Conservation (phyloP, 2,888 invertebrate genomes). For the Eudasyphora cyanicolor region DNA sequence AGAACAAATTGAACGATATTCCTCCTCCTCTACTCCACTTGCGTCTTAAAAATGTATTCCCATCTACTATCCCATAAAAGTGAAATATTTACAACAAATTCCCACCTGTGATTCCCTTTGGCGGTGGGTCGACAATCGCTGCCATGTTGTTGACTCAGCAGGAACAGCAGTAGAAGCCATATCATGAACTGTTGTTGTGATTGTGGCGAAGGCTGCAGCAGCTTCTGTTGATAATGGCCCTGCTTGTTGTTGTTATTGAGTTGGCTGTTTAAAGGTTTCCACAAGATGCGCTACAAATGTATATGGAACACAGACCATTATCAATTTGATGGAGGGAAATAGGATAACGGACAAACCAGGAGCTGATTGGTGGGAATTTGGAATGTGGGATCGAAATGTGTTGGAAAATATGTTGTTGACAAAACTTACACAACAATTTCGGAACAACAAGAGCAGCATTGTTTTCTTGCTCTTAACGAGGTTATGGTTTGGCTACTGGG, state of each 20-base stretch:
- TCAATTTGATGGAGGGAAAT: not conserved
- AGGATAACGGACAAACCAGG: too few species aligned
- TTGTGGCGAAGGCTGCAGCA: not conserved
- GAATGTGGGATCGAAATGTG: not conserved
- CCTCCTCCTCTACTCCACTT: too few species aligned
- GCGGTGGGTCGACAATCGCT: slow-evolving; percentile 40
- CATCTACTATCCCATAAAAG: too few species aligned
- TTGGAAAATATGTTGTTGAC: not conserved
- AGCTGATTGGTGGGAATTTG: not conserved
- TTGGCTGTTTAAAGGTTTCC: slow-evolving; percentile 40
- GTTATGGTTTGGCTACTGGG: slow-evolving; percentile 11
- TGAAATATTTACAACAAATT: not conserved
- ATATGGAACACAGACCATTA: slow-evolving; percentile 33
- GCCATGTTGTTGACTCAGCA: slow-evolving; percentile 45
- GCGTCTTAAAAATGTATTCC: too few species aligned
- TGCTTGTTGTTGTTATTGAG: not conserved
- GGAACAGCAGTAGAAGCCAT: slow-evolving; percentile 42
- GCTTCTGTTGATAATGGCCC: not conserved
- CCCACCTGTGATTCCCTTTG: slow-evolving; percentile 58
- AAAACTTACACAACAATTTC: slow-evolving; percentile 65
- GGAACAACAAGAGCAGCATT: slow-evolving; percentile 50
- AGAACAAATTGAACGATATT: not conserved
- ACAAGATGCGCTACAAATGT: slow-evolving; percentile 56
- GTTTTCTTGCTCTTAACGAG: slow-evolving; percentile 18
- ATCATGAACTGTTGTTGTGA: slow-evolving; percentile 30